These are phyloP conservation scores for Acropora yongei DNA, from an alignment of 64 coral and sea anemone genomes.

Conservation along the genomic window DNA sequence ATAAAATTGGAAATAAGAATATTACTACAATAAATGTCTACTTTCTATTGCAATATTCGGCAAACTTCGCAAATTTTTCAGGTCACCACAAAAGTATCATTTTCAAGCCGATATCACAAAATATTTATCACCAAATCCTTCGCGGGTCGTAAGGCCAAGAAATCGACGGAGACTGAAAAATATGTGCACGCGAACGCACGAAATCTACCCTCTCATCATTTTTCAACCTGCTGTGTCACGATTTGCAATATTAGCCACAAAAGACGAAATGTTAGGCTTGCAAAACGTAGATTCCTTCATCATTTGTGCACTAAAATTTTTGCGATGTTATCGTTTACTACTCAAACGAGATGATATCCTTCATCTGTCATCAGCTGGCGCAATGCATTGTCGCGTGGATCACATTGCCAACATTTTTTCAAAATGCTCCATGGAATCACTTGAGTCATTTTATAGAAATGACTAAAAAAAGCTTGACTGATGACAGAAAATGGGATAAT, in stretches of 20 bases:
- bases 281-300: background rate
- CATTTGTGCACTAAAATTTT: background rate
- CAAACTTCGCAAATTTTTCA: background rate
- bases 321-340: background rate
- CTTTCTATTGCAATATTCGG: background rate
- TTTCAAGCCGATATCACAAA: constrained; percentile 21
- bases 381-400: constrained; percentile 1
- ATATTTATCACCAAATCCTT: constrained; percentile 4
- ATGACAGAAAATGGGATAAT: background rate
- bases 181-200: constrained; percentile 22
- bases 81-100: constrained; percentile 13
- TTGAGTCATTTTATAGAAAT: background rate
- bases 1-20: background rate
- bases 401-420: background rate
- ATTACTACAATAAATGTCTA: background rate
- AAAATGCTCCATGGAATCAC: background rate
- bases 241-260: background rate
- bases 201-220: background rate
- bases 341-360: constrained; percentile 36
- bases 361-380: constrained; percentile 7
- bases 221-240: background rate
- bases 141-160: constrained; percentile 12
- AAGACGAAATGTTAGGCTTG: background rate
- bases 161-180: background rate
- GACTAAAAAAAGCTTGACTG: background rate